Percentiles rank a stretch among this genome's conserved stretches.
phyloP scores from a whole-genome alignment of 2,113 vertebrate species.

The Fregata magnificens region DNA sequence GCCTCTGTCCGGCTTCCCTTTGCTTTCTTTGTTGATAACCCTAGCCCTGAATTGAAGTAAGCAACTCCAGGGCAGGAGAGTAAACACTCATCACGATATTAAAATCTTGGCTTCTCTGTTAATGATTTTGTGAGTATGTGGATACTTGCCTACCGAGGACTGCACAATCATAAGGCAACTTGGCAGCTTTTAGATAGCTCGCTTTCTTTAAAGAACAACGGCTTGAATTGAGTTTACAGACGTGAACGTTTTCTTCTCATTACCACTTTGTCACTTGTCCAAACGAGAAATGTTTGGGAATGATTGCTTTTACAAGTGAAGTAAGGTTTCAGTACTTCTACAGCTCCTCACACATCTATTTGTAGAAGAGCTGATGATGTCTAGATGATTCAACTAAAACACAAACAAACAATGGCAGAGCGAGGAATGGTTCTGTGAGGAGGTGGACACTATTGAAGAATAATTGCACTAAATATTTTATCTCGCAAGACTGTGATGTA shows the following conservation, averaged over 20 bases:
- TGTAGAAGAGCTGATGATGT: not conserved
- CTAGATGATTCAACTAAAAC: not conserved
- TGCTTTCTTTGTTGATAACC: not conserved
- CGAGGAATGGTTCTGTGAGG: not conserved
- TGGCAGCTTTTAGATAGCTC: not conserved
- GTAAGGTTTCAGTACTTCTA: not conserved
- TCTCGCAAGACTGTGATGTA: not conserved
- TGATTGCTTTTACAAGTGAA: not conserved
- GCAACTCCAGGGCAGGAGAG: not conserved
- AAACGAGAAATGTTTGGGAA: conserved; percentile 12
- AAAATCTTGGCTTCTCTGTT: not conserved
- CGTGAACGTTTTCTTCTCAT: conserved; percentile 4
- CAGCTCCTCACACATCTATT: not conserved
- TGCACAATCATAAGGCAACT: not conserved
- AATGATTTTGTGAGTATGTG: not conserved
- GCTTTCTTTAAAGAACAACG: not conserved
- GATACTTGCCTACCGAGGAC: not conserved
- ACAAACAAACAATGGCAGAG: not conserved
- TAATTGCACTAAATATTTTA: not conserved
- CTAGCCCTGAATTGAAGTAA: not conserved
- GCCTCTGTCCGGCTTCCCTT: not conserved
- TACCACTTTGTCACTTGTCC: conserved; percentile 22
- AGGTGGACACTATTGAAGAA: not conserved
- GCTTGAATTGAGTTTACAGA: not conserved
- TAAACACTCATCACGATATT: not conserved